These are phyloP conservation scores for Malurus leucopterus DNA, from an alignment of 2,797 vertebrate species.

Conservation along the genomic window DNA sequence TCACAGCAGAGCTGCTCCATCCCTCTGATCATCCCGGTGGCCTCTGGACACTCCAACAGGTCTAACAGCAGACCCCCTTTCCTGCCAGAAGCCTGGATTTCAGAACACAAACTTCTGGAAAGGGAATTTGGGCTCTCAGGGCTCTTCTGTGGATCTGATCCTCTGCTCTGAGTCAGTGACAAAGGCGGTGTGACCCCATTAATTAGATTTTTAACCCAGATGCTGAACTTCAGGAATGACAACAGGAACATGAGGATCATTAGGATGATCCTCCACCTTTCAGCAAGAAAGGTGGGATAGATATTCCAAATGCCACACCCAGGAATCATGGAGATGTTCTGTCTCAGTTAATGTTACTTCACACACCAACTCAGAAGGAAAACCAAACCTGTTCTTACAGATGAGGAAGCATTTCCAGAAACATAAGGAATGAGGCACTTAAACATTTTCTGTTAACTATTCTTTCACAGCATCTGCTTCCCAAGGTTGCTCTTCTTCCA, in stretches of 20 bases:
- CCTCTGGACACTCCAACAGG: neutral
- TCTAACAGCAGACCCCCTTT: neutral
- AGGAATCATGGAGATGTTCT: neutral
- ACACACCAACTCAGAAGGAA: neutral
- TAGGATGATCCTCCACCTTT: neutral
- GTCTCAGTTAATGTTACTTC: neutral
- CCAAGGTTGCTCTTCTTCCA: constrained; percentile 45
- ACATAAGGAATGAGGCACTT: constrained; percentile 16
- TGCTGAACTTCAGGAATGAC: neutral
- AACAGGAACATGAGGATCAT: neutral
- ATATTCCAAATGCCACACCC: neutral
- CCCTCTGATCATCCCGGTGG: neutral
- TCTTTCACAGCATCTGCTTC: constrained; percentile 27
- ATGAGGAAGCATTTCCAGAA: constrained; percentile 14
- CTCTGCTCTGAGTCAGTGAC: neutral
- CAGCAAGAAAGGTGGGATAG: neutral
- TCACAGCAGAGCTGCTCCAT: neutral
- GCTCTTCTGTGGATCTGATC: neutral
- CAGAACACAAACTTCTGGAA: neutral
- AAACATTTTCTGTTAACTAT: constrained; percentile 46
- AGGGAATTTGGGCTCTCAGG: neutral
- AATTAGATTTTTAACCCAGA: neutral
- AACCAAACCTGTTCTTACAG: constrained; percentile 46
- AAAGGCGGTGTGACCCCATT: neutral
- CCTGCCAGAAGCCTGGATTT: neutral